Base-by-base conservation (phyloP, 2,113 vertebrate genomes). In the Petromus typicus region DNA sequence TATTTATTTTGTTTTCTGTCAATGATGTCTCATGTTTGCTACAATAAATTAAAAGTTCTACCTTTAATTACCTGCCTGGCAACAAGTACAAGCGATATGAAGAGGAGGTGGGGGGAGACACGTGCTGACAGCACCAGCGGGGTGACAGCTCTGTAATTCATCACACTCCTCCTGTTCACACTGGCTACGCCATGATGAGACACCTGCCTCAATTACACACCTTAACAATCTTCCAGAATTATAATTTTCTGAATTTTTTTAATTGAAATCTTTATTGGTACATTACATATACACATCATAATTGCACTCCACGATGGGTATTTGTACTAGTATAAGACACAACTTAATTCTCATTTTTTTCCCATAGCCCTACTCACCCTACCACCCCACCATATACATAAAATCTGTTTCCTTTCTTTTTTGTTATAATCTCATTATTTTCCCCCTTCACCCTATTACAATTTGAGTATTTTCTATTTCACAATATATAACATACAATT, bases 161-260 rank as follows among this genome's bases (percentile, higher is more conserved):
- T 43, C 59, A 56, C 56, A n/a, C 63, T 86, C n/a, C 22, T 11
- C 13, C 25, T 17, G 20, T 5, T 66, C 45, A 30, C n/a, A 27
- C 34, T 57, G 17, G 37, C 30, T 27, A 48, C 82, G 5, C 85
- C 32, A 20, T 61, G 71, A 61, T 61, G 22, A 92, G 57, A 64
- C 51, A 76, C 71, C 73, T 90, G 3, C 76, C 48, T 88, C 48
- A 90, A 91, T 45, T 64, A 67, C 34, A 2, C 48, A 85, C 34
- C 23, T 69, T 86, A 92, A 69, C 20, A 86, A 18, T 4, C 71
- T 94, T 71, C n/a, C 57, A 81, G 34, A 93, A 92, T 32, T 82
- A 48, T 1, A 27, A 11, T 71, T 81, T 90, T 45, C 84, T 3
- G 84, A 88, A 88, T 78, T 16, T 22, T 37, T 3, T 30, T n/a